These are phyloP conservation scores for Drosophila mayri DNA, from an alignment of 1,140 invertebrate species.

Conservation along the genomic window DNA sequence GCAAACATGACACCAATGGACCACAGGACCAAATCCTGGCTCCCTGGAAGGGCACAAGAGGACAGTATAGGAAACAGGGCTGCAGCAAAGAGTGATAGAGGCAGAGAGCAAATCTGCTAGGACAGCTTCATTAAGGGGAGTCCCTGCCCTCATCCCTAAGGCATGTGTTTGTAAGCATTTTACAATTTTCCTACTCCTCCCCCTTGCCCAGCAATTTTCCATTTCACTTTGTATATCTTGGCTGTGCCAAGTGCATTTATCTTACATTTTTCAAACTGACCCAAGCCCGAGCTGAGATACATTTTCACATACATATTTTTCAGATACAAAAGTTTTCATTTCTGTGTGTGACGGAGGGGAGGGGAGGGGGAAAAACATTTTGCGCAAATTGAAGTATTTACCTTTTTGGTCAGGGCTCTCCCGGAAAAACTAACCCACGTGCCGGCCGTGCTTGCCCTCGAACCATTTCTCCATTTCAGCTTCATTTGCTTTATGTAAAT, in stretches of 20 bases:
- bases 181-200: constrained; percentile 49
- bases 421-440: neutral
- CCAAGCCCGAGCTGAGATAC: constrained; percentile 19
- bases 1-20: constrained; percentile 47
- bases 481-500: constrained; percentile 81
- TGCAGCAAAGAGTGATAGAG: too few species aligned
- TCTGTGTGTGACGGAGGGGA: neutral
- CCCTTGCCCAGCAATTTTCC: constrained; percentile 45
- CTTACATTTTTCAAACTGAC: constrained; percentile 73
- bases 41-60: neutral
- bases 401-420: constrained; percentile 41
- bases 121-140: constrained; percentile 61
- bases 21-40: constrained; percentile 35
- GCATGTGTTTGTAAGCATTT: constrained; percentile 52
- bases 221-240: constrained; percentile 62
- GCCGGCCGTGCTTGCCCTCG: neutral
- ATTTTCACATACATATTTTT: neutral
- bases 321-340: constrained; percentile 1
- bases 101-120: too few species aligned
- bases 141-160: too few species aligned
- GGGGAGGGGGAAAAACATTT: constrained; percentile 50
- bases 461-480: constrained; percentile 62
- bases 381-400: constrained; percentile 80
- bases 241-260: constrained; percentile 60
- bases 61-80: constrained; percentile 2